Evolutionary conservation across 2,888 invertebrate species (phyloP), one percentile per base, ranked within the genome.

Genomic region (Mythimna lalbum): DNA sequence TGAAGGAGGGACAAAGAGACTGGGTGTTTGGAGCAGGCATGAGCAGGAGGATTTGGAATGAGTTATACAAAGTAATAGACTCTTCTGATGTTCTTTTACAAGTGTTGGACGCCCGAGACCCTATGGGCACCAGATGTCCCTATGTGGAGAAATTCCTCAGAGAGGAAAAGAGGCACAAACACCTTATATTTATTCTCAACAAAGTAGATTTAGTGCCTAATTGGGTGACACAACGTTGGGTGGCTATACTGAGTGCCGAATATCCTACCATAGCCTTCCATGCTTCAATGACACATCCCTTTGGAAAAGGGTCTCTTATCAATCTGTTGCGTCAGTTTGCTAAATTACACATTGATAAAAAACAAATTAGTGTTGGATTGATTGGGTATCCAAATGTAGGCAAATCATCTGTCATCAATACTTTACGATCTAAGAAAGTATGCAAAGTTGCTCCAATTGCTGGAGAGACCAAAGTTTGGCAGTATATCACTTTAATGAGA

Each of bases 381-480:
- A 99, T 99, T 90, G 99, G 99, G 0, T 99, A 99, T 92, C 99
- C 99, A 3, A 99, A 99, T 96, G 99, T 99, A 6, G 99, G 99
- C 0, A 99, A 99, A 94, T 99, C 99, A 77, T 99, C 99, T 1
- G 97, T 99, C 9, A 99, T 99, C 80, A 99, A 99, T 92, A 99
- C 99, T 0, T 95, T 99, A 69, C 97, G 99, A 68, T 98, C 98
- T 14, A 99, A 99, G 89, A 99, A 99, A 94, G 99, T 99, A 0
- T 99, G 99, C 92, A 99, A 99, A 93, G 99, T 98, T 0, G 99
- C 99, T 6, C 99, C 99, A 0, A 99, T 99, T 88, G 99, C 99
- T 70, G 99, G 99, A 7, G 98, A 99, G 94, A 99, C 98, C 0
- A 99, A 99, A 96, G 99, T 99, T 1, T 99, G 99, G 99, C 99